Evolutionary conservation across 2,888 invertebrate genomes (phyloP), one percentile per base, ranked within the genome.

Genomic region (Drosophila birchii): DNA sequence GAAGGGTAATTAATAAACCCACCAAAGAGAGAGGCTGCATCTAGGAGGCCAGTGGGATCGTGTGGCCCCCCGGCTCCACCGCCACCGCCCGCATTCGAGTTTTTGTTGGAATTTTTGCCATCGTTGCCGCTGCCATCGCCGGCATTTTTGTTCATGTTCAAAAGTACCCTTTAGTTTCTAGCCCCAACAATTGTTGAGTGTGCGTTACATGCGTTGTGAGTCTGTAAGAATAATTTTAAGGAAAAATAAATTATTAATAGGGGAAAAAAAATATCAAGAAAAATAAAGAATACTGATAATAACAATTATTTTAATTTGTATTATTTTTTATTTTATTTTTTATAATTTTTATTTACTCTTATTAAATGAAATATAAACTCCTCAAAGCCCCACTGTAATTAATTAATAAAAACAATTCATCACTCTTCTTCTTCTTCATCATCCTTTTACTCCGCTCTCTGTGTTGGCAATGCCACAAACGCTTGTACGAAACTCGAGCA

Each of bases 131-230:
- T 91, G 79, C 91, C 93, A 92, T 95, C 94, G 93, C 95, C 94
- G 93, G 95, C 95, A 95, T 95, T 96, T 95, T 96, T 96, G 94
- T 96, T 96, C 96, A 96, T 96, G 88, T 90, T 92, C 85, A 75
- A 78, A 84, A 61, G 51, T 78, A 61, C 66, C 68, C 75, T 53
- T 53, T 74, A 69, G 47, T 60, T 41, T 39, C n/a, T 16, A 29
- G 9, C 39, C 32, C 39, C 32, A 45, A 47, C 64, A 14, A n/a
- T 16, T 26, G 38, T 55, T 67, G 47, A 49, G 54, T 64, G 54
- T 55, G 64, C 41, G 67, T 55, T 38, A 49, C 67, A 68, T 68
- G 67, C 67, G 66, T 55, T 64, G 26, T 9, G 47, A 34, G 18
- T 68, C 67, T 68, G 41, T 11, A 66, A 55, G 14, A 20, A 23